Evolutionary conservation across 30 jellyfish, hydroid and myxozoan species (phyloP).

Genomic region (Calvadosia cruxmelitensis): DNA sequence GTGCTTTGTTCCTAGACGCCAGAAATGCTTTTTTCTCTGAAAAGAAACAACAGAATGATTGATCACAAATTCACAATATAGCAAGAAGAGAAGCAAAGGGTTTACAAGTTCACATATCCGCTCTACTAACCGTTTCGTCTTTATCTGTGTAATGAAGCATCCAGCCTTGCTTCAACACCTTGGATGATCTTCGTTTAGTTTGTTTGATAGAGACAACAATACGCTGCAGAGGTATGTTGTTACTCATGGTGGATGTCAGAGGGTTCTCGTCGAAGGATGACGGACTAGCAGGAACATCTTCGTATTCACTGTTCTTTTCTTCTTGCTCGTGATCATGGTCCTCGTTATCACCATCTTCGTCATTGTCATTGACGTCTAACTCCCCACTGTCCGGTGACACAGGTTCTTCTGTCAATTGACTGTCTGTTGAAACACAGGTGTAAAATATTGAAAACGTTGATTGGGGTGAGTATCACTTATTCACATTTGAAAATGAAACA

Average conservation of each 20-base stretch:
- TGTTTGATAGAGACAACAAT: slow-evolving; percentile 82
- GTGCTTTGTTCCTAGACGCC: slow-evolving; percentile 96
- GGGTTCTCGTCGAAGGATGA: slow-evolving; percentile 25
- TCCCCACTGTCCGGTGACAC: slow-evolving; percentile 31
- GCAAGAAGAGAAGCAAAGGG: background rate
- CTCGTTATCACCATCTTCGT: slow-evolving; percentile 39
- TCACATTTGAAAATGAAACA: no score
- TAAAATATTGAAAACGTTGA: no score
- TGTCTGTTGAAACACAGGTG: slow-evolving; percentile 23
- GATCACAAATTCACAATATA: background rate
- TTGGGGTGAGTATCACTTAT: no score
- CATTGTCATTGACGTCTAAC: slow-evolving; percentile 21
- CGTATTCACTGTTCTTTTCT: slow-evolving; percentile 4
- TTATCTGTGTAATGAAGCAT: slow-evolving; percentile 74
- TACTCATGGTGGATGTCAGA: slow-evolving; percentile 50
- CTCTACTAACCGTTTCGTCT: slow-evolving; percentile 28
- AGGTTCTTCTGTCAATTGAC: slow-evolving; percentile 52
- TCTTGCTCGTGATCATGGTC: slow-evolving; percentile 53
- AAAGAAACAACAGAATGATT: background rate
- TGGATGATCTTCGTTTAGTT: slow-evolving; percentile 65
- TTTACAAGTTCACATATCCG: background rate
- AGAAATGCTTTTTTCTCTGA: slow-evolving; percentile 67
- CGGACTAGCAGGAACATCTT: slow-evolving; percentile 21
- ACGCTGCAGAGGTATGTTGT: slow-evolving; percentile 79
- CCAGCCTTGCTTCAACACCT: slow-evolving; percentile 79